A percentile compares a stretch with the other conserved stretches of the same genome.
phyloP scores from a whole-genome alignment of 92 coral and sea anemone genomes.

The Phenganax stokvisi region DNA sequence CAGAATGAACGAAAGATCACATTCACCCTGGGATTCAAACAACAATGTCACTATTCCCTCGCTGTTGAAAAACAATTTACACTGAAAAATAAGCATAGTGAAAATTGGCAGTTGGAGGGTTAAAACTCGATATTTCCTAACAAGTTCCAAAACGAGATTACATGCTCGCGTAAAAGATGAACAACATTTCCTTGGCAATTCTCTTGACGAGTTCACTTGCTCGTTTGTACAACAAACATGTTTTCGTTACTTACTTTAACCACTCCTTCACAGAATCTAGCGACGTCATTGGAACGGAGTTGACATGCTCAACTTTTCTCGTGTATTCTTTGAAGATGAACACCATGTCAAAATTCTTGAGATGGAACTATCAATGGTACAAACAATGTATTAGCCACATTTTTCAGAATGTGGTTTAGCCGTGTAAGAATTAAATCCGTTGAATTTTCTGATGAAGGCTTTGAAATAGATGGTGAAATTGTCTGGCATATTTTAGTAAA shows the following conservation, averaged over 20 bases:
- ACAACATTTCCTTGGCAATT: too few relatives aligned
- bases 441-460: too few relatives aligned
- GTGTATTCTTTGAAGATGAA: slow-evolving; percentile 98
- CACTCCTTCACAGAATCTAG: slow-evolving; percentile 96
- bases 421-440: too few relatives aligned
- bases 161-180: too few relatives aligned
- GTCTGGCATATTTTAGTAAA: too few relatives aligned
- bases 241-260: slow-evolving; percentile 65
- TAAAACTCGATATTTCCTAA: background rate
- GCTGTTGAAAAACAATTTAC: slow-evolving; percentile 26
- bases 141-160: background rate
- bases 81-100: background rate
- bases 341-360: slow-evolving; percentile 98
- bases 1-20: slow-evolving; percentile 6
- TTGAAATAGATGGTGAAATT: too few relatives aligned
- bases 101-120: slow-evolving; percentile 38
- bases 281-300: slow-evolving; percentile 98
- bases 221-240: too few relatives aligned
- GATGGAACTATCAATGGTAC: slow-evolving; percentile 63
- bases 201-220: too few relatives aligned
- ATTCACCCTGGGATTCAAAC: slow-evolving; percentile 32
- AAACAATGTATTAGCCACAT: background rate
- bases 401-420: background rate
- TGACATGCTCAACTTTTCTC: slow-evolving; percentile 92
- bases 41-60: slow-evolving; percentile 16